These are phyloP conservation scores for Chamaea fasciata DNA, from an alignment of 2,113 vertebrate species.

Conservation along the genomic window DNA sequence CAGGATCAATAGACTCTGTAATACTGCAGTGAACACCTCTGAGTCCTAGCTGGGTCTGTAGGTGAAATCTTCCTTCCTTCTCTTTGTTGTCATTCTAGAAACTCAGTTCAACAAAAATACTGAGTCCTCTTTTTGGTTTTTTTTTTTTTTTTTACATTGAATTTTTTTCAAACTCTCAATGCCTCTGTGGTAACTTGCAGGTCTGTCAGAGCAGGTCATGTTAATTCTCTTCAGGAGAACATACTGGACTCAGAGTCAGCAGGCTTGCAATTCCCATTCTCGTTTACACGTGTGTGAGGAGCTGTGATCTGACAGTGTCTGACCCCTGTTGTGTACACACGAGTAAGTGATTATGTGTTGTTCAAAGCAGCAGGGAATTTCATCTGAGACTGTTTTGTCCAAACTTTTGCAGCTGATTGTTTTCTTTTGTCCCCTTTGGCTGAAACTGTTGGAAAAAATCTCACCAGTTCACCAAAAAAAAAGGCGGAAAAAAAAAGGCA, in stretches of 20 bases:
- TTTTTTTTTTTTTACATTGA: rapidly evolving
- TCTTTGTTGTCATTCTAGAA: background rate
- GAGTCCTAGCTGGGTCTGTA: background rate
- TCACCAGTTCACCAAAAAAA: background rate
- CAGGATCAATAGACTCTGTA: background rate
- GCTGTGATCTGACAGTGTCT: background rate
- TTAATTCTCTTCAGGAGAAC: background rate
- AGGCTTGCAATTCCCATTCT: background rate
- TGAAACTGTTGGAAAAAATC: background rate
- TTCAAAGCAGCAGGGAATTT: background rate
- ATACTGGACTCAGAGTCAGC: background rate
- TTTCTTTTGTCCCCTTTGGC: background rate
- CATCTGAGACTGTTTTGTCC: background rate
- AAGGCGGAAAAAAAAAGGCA: background rate
- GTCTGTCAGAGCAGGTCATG: background rate
- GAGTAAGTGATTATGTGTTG: background rate
- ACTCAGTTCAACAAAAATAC: background rate
- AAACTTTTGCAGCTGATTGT: background rate
- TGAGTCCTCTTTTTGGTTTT: background rate
- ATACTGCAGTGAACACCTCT: background rate
- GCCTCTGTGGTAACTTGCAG: background rate
- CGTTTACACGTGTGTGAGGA: background rate
- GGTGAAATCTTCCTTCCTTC: background rate
- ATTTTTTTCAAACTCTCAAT: background rate
- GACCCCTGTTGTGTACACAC: background rate